These are phyloP conservation scores for Thecocarcelia acutangulata DNA, from an alignment of 2,888 invertebrate species.

Conservation along the genomic window DNA sequence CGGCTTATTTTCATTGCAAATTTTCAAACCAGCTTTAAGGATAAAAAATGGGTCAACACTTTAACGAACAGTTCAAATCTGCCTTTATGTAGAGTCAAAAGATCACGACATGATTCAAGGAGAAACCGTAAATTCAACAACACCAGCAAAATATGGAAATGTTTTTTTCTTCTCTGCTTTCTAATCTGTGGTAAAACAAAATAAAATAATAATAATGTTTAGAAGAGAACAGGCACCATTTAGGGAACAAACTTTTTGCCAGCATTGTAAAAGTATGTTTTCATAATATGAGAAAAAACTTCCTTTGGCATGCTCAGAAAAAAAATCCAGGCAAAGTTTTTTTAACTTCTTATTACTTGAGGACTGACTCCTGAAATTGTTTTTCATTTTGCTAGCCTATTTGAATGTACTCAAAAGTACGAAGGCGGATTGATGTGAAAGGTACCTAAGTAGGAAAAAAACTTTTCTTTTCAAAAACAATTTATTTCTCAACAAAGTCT, in stretches of 20 bases:
- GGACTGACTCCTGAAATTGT: too few relatives aligned
- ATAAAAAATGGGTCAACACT: constrained; percentile 65
- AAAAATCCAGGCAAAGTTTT: too few relatives aligned
- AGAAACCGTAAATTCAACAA: constrained; percentile 51
- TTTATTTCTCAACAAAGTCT: too few relatives aligned
- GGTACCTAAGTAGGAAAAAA: too few relatives aligned
- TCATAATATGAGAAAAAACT: neutral
- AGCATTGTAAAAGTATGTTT: neutral
- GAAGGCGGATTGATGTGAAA: too few relatives aligned
- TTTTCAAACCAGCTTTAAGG: constrained; percentile 8
- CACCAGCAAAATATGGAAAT: constrained; percentile 42
- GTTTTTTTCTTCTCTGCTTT: neutral
- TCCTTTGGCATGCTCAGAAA: neutral
- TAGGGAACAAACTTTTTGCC: constrained; percentile 43
- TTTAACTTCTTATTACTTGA: too few relatives aligned
- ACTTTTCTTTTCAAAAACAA: too few relatives aligned
- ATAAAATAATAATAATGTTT: constrained; percentile 8
- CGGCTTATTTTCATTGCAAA: constrained; percentile 39
- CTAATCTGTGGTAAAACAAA: constrained; percentile 10
- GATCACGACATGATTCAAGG: constrained; percentile 70
- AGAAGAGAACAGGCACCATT: constrained; percentile 11
- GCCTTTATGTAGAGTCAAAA: constrained; percentile 64
- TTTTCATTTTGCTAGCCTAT: too few relatives aligned
- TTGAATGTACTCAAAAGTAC: too few relatives aligned
- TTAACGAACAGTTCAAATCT: constrained; percentile 68